These are phyloP conservation scores for Chaetodon auriga DNA, from an alignment of 2,113 vertebrate species.

Conservation along the genomic window DNA sequence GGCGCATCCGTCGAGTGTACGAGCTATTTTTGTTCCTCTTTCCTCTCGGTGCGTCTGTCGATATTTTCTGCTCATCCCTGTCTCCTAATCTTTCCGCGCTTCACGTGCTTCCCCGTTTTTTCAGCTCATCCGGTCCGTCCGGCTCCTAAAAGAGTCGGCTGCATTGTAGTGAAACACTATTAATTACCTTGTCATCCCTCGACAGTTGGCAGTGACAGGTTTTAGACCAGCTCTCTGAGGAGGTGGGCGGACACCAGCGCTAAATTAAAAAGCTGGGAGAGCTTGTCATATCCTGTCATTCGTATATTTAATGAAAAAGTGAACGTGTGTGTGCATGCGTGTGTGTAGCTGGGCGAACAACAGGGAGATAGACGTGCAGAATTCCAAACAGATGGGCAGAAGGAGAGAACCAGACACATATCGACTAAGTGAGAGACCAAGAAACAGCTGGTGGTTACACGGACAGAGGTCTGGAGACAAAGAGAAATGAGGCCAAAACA, in stretches of 20 bases:
- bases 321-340: background rate
- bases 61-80: slow-evolving; percentile 29
- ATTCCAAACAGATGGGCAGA: slow-evolving; percentile 58
- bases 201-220: slow-evolving; percentile 72
- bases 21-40: slow-evolving; percentile 19
- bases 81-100: slow-evolving; percentile 28
- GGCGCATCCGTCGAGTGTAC: slow-evolving; percentile 21
- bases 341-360: slow-evolving; percentile 13
- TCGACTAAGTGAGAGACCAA: slow-evolving; percentile 38
- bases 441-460: slow-evolving; percentile 52
- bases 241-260: slow-evolving; percentile 62
- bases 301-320: slow-evolving; percentile 66
- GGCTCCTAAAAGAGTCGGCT: slow-evolving; percentile 53
- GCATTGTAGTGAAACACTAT: slow-evolving; percentile 69
- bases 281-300: slow-evolving; percentile 71
- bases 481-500: slow-evolving; percentile 41
- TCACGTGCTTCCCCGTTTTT: slow-evolving; percentile 19
- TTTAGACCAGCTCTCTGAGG: slow-evolving; percentile 70
- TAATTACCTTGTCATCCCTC: slow-evolving; percentile 80
- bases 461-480: slow-evolving; percentile 42
- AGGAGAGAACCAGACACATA: slow-evolving; percentile 22
- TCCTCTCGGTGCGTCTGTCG: slow-evolving; percentile 28
- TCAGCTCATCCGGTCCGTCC: slow-evolving; percentile 25
- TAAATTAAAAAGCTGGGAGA: slow-evolving; percentile 74
- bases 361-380: slow-evolving; percentile 31